Percentiles rank a stretch among this genome's conserved stretches.
Evolutionary conservation across 2,113 vertebrate genomes (phyloP).

Genomic region (Desmodus rotundus): DNA sequence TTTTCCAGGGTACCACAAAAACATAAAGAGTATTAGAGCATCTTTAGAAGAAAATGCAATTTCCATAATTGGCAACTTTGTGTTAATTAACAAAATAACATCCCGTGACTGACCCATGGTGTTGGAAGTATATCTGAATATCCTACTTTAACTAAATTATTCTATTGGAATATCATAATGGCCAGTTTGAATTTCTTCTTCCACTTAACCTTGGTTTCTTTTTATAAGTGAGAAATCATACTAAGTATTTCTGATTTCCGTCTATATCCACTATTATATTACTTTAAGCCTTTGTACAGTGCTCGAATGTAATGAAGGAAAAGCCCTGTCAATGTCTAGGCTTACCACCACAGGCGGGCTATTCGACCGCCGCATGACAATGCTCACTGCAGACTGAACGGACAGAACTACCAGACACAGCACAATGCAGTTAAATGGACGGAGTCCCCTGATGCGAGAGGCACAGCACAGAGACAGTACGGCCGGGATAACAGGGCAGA

Average conservation of each 20-base stretch:
- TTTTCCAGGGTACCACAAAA: not conserved
- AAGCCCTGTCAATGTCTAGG: not conserved
- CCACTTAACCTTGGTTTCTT: not conserved
- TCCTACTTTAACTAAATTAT: not conserved
- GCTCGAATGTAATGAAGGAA: not conserved
- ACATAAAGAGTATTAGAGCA: not conserved
- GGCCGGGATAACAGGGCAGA: not conserved
- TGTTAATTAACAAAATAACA: conserved; percentile 3
- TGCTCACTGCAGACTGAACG: not conserved
- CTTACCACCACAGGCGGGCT: not conserved
- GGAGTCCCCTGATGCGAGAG: not conserved
- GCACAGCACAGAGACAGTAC: not conserved
- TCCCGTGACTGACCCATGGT: not conserved
- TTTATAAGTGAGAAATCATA: not conserved
- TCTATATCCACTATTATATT: not conserved
- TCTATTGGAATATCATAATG: conserved; percentile 2
- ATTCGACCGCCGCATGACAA: not conserved
- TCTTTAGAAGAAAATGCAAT: not conserved
- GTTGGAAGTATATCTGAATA: not conserved
- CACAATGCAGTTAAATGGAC: not conserved
- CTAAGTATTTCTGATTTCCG: not conserved
- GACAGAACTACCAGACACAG: not conserved
- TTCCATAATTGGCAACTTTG: not conserved
- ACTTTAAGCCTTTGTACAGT: not conserved
- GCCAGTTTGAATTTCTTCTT: not conserved